Conservation (phyloP, 2,797 vertebrate species). For the Cirrhinus molitorella region DNA sequence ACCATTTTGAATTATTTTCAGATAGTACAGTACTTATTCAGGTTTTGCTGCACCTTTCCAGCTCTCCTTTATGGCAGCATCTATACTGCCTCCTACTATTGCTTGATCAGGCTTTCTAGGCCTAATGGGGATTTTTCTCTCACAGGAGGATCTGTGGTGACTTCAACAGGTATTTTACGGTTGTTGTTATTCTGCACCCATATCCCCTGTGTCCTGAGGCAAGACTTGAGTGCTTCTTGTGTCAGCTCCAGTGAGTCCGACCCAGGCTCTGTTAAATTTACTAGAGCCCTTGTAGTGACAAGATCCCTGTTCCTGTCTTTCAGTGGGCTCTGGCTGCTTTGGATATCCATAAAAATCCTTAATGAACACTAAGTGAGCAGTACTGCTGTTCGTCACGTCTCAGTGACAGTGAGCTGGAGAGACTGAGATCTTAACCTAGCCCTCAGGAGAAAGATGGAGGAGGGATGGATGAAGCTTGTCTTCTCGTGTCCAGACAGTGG, state of each 20-base stretch:
- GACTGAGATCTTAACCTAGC: conserved; percentile 12
- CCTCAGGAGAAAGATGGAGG: background rate
- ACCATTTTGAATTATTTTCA: background rate
- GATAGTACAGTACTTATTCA: background rate
- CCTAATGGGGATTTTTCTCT: conserved; percentile 30
- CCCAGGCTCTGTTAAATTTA: conserved; percentile 26
- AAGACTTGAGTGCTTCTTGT: conserved; percentile 54
- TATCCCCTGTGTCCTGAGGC: conserved; percentile 28
- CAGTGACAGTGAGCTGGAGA: conserved; percentile 18
- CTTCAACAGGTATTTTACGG: conserved; percentile 36
- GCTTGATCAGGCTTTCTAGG: background rate
- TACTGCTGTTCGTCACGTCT: conserved; percentile 5
- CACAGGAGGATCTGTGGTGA: conserved; percentile 27
- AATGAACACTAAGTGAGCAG: conserved; percentile 17
- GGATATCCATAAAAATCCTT: conserved; percentile 45
- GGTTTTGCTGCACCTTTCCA: background rate
- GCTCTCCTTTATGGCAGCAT: background rate
- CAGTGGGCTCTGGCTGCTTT: conserved; percentile 37
- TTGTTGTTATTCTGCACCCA: conserved; percentile 22
- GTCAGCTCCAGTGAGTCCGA: conserved; percentile 11
- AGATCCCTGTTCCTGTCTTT: conserved; percentile 29
- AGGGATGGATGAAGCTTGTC: conserved; percentile 9
- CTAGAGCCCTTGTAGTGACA: conserved; percentile 55
- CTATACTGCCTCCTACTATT: conserved; percentile 24
- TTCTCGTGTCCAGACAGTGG: conserved; percentile 48